Conservation (phyloP, 2,797 vertebrate species). For the Tapera naevia region DNA sequence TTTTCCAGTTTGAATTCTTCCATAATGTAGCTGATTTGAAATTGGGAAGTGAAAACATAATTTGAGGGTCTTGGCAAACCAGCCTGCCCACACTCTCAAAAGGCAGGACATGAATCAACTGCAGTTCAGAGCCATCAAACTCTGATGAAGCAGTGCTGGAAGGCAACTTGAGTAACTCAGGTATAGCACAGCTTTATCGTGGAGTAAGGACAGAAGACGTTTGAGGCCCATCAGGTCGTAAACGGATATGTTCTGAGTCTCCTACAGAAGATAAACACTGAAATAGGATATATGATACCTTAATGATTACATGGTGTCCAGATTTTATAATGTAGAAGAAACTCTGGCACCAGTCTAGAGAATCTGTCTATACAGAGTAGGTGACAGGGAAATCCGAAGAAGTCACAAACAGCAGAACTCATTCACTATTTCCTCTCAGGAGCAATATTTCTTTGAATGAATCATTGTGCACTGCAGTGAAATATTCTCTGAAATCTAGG, state of each 20-base stretch:
- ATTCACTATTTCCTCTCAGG: background rate
- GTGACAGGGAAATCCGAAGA: background rate
- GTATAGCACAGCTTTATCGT: rapidly evolving
- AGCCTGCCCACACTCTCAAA: background rate
- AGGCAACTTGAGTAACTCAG: background rate
- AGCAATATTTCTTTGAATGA: background rate
- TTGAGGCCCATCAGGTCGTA: background rate
- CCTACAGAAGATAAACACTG: background rate
- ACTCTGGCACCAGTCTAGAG: background rate
- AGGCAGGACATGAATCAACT: background rate
- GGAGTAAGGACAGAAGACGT: background rate
- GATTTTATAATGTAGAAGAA: background rate
- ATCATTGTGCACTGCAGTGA: background rate
- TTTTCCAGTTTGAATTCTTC: background rate
- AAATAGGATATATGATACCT: background rate
- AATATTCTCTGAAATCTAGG: background rate
- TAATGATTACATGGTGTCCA: background rate
- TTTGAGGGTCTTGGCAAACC: background rate
- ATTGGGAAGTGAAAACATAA: background rate
- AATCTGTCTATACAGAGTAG: background rate
- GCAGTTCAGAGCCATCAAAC: background rate
- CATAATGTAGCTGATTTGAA: background rate
- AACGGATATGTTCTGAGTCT: background rate
- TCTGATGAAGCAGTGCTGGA: background rate
- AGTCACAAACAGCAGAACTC: background rate